Evolutionary conservation across 2,888 invertebrate genomes (phyloP), one percentile per base, ranked within the genome.

Genomic region (Chrysotoxum bicinctum): DNA sequence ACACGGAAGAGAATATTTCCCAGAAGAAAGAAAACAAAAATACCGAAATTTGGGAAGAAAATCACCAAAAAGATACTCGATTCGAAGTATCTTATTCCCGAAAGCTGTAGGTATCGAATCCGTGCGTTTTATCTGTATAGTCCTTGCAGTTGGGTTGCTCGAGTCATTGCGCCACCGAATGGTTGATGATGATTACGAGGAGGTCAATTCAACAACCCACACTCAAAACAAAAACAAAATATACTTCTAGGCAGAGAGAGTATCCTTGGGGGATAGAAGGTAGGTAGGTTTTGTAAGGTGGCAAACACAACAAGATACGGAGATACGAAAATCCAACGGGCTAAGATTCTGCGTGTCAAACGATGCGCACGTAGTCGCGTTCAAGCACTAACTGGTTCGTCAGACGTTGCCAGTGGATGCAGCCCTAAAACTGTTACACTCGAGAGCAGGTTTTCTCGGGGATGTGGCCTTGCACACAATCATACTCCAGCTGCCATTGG

Each of bases 341-440:
- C 85, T 81, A 64, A 81, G 85, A 85, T 85, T 85, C 85, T 85
- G 85, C 85, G 85, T 85, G 85, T 81, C 85, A 85, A 76, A 81
- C 89, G 91, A 91, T 91, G 91, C 90, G 90, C 90, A 89, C 90
- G 88, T 90, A 90, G 88, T 90, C 90, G 89, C 89, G 91, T 90
- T 91, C 90, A 90, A 91, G 90, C 91, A 91, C 90, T 91, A 90
- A 91, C 91, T 91, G 90, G 91, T 91, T 91, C 85, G 81, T 40
- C 77, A 68, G 85, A 68, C 81, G 43, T 56, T 64, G 81, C 10
- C 85, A 62, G 76, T 85, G 68, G 73, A 85, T 77, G 81, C 81
- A 85, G 68, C 76, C 85, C 85, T 50, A 85, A 85, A 85, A 81
- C 73, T 81, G 85, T 81, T 85, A 85, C 81, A 85, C 81, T 85